These are phyloP conservation scores for Zosterops lateralis DNA, from an alignment of 2,113 vertebrate genomes.

Conservation along the genomic window DNA sequence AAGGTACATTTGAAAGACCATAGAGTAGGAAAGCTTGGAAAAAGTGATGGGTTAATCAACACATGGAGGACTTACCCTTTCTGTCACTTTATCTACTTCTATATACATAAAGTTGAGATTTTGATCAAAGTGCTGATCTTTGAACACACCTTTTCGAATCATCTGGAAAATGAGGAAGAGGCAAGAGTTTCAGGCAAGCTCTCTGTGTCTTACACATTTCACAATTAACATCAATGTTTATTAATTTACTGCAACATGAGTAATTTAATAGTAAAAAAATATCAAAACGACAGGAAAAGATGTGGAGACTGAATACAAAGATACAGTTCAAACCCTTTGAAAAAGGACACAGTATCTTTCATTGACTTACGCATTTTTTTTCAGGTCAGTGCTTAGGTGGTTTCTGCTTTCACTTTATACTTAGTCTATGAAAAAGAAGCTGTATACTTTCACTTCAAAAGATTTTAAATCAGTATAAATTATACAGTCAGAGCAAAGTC, in stretches of 20 bases:
- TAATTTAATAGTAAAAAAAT: not conserved
- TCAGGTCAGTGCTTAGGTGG: slow-evolving; percentile 48
- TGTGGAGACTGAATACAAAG: not conserved
- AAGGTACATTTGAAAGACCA: not conserved
- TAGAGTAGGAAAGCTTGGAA: not conserved
- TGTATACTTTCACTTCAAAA: slow-evolving; percentile 25
- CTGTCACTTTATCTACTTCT: slow-evolving; percentile 99
- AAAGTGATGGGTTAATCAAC: not conserved
- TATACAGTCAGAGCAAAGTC: not conserved
- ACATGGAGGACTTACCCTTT: slow-evolving; percentile 83
- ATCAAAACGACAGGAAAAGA: not conserved
- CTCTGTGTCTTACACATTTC: not conserved
- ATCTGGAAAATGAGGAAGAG: slow-evolving; percentile 79
- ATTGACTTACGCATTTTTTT: slow-evolving; percentile 37
- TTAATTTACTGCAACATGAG: not conserved
- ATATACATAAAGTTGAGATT: slow-evolving; percentile 99
- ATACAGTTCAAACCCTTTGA: not conserved
- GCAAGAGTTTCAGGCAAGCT: not conserved
- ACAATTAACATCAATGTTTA: not conserved
- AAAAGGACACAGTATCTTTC: slow-evolving; percentile 21
- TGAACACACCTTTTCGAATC: slow-evolving; percentile 98
- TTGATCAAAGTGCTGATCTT: slow-evolving; percentile 99
- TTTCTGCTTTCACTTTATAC: slow-evolving; percentile 49
- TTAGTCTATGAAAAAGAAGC: slow-evolving; percentile 62
- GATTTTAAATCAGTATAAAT: slow-evolving; percentile 16